Percentiles rank a stretch among this genome's conserved stretches.
These are phyloP conservation scores for Rhopalosiphum padi DNA, from an alignment of 1,140 invertebrate species.

Conservation along the genomic window DNA sequence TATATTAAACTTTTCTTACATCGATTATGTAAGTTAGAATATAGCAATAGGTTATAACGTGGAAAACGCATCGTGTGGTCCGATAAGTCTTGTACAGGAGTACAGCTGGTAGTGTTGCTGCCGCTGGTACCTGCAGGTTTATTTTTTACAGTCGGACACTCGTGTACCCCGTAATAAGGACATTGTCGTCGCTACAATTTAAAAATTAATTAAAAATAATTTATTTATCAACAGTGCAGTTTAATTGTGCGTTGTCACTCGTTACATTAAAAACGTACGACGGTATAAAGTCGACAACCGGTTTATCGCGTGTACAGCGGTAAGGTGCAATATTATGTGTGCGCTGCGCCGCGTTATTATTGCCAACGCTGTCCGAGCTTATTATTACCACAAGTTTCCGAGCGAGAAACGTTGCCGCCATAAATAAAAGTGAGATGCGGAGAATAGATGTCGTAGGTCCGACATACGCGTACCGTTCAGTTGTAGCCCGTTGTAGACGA, in stretches of 20 bases:
- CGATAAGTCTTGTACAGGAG: too few species aligned
- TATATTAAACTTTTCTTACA: not conserved
- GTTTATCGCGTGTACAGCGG: not conserved
- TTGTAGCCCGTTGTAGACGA: not conserved
- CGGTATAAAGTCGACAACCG: not conserved
- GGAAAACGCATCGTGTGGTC: not conserved
- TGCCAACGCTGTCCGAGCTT: not conserved
- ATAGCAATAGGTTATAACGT: not conserved
- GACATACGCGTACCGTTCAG: not conserved
- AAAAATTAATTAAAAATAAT: slow-evolving; percentile 11
- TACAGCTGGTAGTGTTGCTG: not conserved
- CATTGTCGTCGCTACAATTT: not conserved
- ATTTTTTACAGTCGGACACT: not conserved
- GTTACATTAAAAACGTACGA: not conserved
- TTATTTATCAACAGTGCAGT: not conserved
- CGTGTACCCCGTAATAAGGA: not conserved
- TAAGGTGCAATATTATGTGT: not conserved
- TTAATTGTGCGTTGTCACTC: not conserved
- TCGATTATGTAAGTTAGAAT: too few species aligned
- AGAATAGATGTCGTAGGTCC: not conserved
- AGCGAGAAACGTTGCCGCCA: not conserved
- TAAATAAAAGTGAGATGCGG: not conserved
- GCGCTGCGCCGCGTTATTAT: not conserved
- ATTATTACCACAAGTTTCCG: not conserved
- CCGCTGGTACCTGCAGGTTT: not conserved